Base-by-base conservation (phyloP, 2,888 invertebrate genomes). In the Noctua janthe region DNA sequence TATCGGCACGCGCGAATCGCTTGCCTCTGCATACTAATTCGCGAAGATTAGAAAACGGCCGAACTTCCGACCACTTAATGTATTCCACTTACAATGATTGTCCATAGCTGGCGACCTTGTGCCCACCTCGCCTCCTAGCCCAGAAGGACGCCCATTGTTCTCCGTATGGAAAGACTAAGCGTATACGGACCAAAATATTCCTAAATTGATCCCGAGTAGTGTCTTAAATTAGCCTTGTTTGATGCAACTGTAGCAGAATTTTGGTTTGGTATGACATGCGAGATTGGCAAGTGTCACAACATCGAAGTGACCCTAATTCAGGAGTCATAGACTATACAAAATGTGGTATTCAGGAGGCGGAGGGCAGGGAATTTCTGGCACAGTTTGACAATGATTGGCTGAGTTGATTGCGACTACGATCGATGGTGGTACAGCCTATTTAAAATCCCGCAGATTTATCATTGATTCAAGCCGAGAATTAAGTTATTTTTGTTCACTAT, bases 81-180 rank as follows among this genome's bases (percentile, higher is more conserved):
- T 91, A 90, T 90, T 82, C 87, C 76, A 87, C 83, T 86, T 87
- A 80, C 85, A 77, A 86, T 82, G 83, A 78, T 78, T 78, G 75
- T 71, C 87, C 84, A 84, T 85, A 75, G 62, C 62, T 20, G 54
- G 71, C 85, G 89, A 90, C 89, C 89, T 90, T 90, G 89, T 79
- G 81, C 62, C 82, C 87, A 89, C 91, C 91, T 92, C 91, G 89
- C 90, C 39, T 17, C 29, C 66, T 92, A 62, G 78, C 66, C 72
- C 88, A 86, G 92, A 93, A 94, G 94, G 94, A 91, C 94, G 91
- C 62, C 88, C 79, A 94, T 94, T 94, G 94, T 94, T 90, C 93
- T 90, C 47, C 70, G 80, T 88, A 91, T 84, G 93, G 90, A n/a
- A 74, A 78, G 84, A 83, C 83, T 83, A 71, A 29, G 49, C 87